Evolutionary conservation across 2,888 invertebrate genomes (phyloP).

Genomic region (Rhagonycha fulva): DNA sequence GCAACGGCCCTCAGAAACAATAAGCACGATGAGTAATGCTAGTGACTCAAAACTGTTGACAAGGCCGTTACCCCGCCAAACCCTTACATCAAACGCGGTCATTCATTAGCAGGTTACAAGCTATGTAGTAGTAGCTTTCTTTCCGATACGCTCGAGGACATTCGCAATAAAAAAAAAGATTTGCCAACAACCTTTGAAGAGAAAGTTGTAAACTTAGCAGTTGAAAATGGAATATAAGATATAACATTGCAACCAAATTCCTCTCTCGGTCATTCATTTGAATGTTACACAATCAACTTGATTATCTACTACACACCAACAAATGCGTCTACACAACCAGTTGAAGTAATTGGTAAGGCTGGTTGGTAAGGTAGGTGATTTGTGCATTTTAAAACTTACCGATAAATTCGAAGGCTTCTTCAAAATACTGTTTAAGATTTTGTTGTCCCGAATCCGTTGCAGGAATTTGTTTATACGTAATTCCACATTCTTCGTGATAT

Average conservation of each 20-base stretch:
- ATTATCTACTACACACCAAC: background rate
- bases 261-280: background rate
- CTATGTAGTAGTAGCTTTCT: constrained; percentile 14
- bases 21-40: constrained; percentile 52
- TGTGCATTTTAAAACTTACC: constrained; percentile 67
- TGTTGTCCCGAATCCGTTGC: constrained; percentile 84
- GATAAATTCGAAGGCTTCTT: constrained; percentile 84
- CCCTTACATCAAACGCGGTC: constrained; percentile 23
- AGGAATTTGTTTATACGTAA: constrained; percentile 77
- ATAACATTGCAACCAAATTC: background rate
- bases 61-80: constrained; percentile 50
- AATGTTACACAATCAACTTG: background rate
- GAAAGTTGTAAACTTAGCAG: background rate
- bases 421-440: constrained; percentile 87
- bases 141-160: constrained; percentile 16
- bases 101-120: constrained; percentile 24
- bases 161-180: constrained; percentile 13
- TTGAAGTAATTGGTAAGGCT: no score
- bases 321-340: background rate
- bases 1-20: constrained; percentile 51
- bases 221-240: background rate
- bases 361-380: no score
- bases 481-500: constrained; percentile 68
- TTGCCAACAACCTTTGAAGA: constrained; percentile 12
- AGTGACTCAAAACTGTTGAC: constrained; percentile 51